Evolutionary conservation across 2,888 invertebrate species (phyloP).

Genomic region (Polietes domitor): DNA sequence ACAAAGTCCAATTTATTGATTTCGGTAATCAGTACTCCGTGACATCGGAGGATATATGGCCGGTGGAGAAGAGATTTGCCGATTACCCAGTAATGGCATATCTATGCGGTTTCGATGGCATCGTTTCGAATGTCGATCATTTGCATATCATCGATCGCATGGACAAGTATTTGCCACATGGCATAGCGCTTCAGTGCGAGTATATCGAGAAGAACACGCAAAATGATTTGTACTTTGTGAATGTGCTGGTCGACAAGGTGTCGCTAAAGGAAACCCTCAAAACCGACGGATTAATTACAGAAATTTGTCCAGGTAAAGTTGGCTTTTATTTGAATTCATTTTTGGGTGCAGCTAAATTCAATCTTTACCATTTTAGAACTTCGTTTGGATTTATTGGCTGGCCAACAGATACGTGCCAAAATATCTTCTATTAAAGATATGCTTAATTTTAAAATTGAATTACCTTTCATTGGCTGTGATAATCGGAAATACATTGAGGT

Average conservation of each 20-base stretch:
- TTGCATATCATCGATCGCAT: constrained; percentile 78
- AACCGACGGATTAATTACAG: constrained; percentile 74
- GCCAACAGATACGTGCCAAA: constrained; percentile 79
- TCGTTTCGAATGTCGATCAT: constrained; percentile 83
- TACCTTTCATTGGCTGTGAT: constrained; percentile 75
- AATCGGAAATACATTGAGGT: constrained; percentile 73
- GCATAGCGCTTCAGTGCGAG: constrained; percentile 76
- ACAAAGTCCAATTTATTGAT: constrained; percentile 88
- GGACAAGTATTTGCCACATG: constrained; percentile 77
- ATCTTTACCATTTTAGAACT: constrained; percentile 72
- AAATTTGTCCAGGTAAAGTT: constrained; percentile 71
- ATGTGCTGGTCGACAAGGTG: constrained; percentile 76
- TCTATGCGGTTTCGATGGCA: constrained; percentile 85
- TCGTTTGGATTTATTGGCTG: constrained; percentile 75
- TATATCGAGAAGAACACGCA: constrained; percentile 73
- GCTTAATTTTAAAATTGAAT: constrained; percentile 78
- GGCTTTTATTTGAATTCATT: too few relatives aligned
- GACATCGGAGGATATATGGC: constrained; percentile 85
- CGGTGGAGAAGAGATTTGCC: constrained; percentile 85
- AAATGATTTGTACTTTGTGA: constrained; percentile 73
- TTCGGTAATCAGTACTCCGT: constrained; percentile 88
- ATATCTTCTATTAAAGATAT: constrained; percentile 76
- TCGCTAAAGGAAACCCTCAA: constrained; percentile 75
- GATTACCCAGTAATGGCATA: constrained; percentile 87
- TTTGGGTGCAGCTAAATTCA: neutral